Evolutionary conservation across 2,113 vertebrate species (phyloP).

Genomic region (Fulmarus glacialis): DNA sequence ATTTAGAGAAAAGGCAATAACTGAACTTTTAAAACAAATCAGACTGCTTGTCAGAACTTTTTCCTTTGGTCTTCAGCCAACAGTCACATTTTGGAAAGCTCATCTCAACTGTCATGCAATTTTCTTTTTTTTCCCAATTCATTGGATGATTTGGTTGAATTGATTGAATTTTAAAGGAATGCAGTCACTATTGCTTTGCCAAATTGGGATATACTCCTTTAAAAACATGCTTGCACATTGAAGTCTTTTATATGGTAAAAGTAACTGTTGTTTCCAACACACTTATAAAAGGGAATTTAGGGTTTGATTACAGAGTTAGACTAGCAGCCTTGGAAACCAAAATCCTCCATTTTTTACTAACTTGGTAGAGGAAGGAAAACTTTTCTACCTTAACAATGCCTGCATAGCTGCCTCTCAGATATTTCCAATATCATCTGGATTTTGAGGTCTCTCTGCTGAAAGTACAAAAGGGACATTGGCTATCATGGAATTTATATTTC

Average conservation of each 20-base stretch:
- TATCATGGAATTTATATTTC: not conserved
- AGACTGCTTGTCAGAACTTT: not conserved
- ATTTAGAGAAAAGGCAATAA: conserved; percentile 36
- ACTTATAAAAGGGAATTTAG: not conserved
- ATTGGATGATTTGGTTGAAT: not conserved
- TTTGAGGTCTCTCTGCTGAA: not conserved
- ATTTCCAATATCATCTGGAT: not conserved
- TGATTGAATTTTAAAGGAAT: not conserved
- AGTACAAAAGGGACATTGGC: not conserved
- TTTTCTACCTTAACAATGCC: not conserved
- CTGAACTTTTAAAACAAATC: conserved; percentile 21
- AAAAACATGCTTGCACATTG: not conserved
- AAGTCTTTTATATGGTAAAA: not conserved
- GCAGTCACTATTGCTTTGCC: not conserved
- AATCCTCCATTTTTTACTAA: not conserved
- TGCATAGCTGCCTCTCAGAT: not conserved
- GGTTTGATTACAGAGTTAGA: not conserved
- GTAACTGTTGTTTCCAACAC: not conserved
- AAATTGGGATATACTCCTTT: not conserved
- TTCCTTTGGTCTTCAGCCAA: conserved; percentile 32
- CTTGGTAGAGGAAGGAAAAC: not conserved
- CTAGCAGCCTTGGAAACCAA: not conserved
- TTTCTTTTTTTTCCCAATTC: not conserved
- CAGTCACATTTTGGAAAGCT: not conserved
- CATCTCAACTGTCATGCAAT: not conserved